A percentile compares a stretch with the other conserved stretches of the same genome.
phyloP scores from a whole-genome alignment of 2,797 vertebrate genomes.

The Sparidentex hasta region DNA sequence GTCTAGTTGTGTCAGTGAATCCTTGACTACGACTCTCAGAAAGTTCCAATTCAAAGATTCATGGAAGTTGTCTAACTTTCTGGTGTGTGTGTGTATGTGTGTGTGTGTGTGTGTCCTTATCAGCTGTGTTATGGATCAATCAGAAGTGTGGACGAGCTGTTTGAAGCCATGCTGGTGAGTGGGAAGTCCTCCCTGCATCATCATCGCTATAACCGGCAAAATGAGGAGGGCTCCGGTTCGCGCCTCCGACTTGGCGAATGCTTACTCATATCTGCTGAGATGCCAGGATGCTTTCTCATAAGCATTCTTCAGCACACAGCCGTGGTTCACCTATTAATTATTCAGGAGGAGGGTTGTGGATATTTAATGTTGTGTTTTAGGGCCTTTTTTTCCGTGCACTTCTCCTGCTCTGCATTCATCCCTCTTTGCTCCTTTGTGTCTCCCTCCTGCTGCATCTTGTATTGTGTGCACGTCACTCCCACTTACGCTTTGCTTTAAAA shows the following conservation, averaged over 20 bases:
- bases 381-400: conserved; percentile 40
- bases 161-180: conserved; percentile 63
- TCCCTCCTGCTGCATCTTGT: conserved; percentile 27
- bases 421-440: conserved; percentile 38
- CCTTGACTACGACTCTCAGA: conserved; percentile 2
- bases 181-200: conserved; percentile 56
- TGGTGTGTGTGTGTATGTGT: conserved; percentile 4
- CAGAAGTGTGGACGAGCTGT: conserved; percentile 43
- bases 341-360: conserved; percentile 75
- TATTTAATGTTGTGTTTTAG: conserved; percentile 82
- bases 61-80: conserved; percentile 19
- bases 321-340: conserved; percentile 77
- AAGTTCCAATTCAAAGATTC: conserved; percentile 15
- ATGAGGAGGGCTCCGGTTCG: conserved; percentile 65
- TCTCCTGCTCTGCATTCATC: conserved; percentile 36
- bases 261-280: conserved; percentile 79
- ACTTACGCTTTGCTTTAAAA: conserved; percentile 41
- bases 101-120: conserved; percentile 34
- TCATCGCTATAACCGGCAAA: conserved; percentile 36
- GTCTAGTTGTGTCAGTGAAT: not conserved
- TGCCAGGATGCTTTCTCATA: conserved; percentile 77
- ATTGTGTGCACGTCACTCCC: conserved; percentile 32
- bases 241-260: conserved; percentile 72
- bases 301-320: conserved; percentile 66
- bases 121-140: conserved; percentile 46